Evolutionary conservation across 2,888 invertebrate species (phyloP), one percentile per base, ranked within the genome.

Genomic region (Entomobrya multifasciata): DNA sequence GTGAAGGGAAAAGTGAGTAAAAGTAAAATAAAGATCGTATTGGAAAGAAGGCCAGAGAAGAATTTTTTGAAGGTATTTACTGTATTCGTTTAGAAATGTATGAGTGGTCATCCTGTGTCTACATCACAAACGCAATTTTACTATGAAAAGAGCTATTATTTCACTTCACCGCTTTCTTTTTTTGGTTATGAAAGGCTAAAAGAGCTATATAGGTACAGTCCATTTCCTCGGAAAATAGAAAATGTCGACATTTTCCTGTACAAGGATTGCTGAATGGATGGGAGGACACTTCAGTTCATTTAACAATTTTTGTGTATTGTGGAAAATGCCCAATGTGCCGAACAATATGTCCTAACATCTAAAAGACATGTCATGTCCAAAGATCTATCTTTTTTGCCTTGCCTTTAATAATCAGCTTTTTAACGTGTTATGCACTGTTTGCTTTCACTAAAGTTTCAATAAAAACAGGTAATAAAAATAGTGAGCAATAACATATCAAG

Each of bases 221-320:
- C 62, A 76, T 76, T 83, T 83, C 83, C 76, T 65, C 25, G 30
- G 27, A 83, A 83, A 76, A 83, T 65, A 62, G 49, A 17, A 74
- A 74, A 30, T 27, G 49, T 17, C 22, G 62, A 49, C 49, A 44
- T 72, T 81, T 60, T 22, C 72, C 72, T n/a, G 65, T 52, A 65
- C 62, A 60, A 44, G 47, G 10, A 74, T 60, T 30, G 55, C 52
- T 81, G 70, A 67, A 67, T 70, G 80, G 52, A 41, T 70, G 72
- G 30, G n/a, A 60, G 72, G 60, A 72, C 81, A 82, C 41, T 65
- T 52, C 25, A 65, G 62, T 83, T 83, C 83, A 83, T 83, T 83
- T 83, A 83, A 62, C 76, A 83, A 76, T 81, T 55, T n/a, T 6
- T 80, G 55, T 70, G 62, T n/a, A 67, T 70, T 47, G 78, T 30